phyloP scores from a whole-genome alignment of 2,888 invertebrate genomes.

The Cancer borealis region DNA sequence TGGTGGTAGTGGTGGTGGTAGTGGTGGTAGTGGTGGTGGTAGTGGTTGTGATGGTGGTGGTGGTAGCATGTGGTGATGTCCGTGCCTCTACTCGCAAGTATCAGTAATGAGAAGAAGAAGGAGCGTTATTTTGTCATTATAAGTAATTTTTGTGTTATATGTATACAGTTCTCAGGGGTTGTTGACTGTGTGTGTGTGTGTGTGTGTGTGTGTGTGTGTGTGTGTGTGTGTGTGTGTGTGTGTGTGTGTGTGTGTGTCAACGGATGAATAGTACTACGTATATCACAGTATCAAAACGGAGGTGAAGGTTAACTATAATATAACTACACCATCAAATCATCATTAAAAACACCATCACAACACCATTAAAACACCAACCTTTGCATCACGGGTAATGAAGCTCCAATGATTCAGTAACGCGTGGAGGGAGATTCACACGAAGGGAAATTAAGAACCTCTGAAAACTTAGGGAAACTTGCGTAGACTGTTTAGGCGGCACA shows the following conservation, averaged over 20 bases:
- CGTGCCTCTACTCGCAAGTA: not conserved
- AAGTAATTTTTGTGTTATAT: not conserved
- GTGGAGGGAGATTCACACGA: not conserved
- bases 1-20: too few species aligned
- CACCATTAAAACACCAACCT: not conserved
- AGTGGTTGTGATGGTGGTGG: not conserved
- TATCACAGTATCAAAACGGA: too few species aligned
- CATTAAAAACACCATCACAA: too few species aligned
- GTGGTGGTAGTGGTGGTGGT: too few species aligned
- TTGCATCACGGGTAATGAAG: not conserved
- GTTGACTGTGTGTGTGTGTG: too few species aligned
- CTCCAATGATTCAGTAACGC: not conserved
- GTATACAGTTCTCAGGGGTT: not conserved
- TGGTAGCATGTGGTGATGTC: not conserved
- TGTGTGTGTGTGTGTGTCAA: too few species aligned
- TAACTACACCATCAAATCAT: too few species aligned
- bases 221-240: too few species aligned
- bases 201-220: too few species aligned
- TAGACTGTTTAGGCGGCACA: not conserved
- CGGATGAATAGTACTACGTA: too few species aligned
- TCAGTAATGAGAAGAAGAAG: not conserved
- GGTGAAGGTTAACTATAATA: too few species aligned
- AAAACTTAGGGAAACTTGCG: not conserved
- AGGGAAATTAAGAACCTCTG: not conserved
- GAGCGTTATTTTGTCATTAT: not conserved